Evolutionary conservation across 2,797 vertebrate genomes (phyloP).

Genomic region (Sandelia bainsii): DNA sequence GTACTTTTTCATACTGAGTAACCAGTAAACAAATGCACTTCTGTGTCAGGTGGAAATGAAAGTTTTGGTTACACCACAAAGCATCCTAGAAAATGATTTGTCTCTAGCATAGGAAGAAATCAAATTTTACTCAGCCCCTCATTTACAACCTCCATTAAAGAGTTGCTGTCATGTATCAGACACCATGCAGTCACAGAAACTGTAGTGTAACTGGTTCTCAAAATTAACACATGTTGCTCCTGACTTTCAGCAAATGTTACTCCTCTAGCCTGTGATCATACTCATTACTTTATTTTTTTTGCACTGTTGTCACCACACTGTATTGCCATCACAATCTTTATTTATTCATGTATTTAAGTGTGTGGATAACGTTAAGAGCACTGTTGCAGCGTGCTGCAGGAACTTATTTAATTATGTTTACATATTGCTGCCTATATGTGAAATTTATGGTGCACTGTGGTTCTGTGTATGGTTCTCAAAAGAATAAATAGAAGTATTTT

Average conservation of each 20-base stretch:
- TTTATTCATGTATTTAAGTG: slow-evolving; percentile 67
- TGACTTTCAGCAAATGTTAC: slow-evolving; percentile 6
- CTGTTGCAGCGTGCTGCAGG: slow-evolving; percentile 21
- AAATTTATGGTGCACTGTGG: slow-evolving; percentile 62
- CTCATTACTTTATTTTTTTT: slow-evolving; percentile 47
- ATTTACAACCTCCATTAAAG: slow-evolving; percentile 45
- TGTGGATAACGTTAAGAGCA: slow-evolving; percentile 46
- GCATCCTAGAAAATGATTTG: slow-evolving; percentile 20
- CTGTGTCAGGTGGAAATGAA: slow-evolving; percentile 37
- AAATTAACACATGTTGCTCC: not conserved
- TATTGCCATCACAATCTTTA: slow-evolving; percentile 53
- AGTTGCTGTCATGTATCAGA: slow-evolving; percentile 54
- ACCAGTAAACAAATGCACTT: slow-evolving; percentile 44
- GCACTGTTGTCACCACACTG: slow-evolving; percentile 60
- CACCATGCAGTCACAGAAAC: slow-evolving; percentile 18
- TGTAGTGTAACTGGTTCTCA: slow-evolving; percentile 9
- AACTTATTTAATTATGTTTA: slow-evolving; percentile 61
- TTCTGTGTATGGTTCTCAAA: slow-evolving; percentile 57
- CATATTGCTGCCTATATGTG: slow-evolving; percentile 64
- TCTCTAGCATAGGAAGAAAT: slow-evolving; percentile 26
- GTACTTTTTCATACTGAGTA: slow-evolving; percentile 44
- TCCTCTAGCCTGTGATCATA: slow-evolving; percentile 38
- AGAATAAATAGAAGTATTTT: slow-evolving; percentile 69
- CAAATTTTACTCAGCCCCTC: slow-evolving; percentile 11
- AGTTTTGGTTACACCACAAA: slow-evolving; percentile 49